Base-by-base conservation (phyloP, 1,140 invertebrate genomes). In the Ptiloglossa arizonensis region DNA sequence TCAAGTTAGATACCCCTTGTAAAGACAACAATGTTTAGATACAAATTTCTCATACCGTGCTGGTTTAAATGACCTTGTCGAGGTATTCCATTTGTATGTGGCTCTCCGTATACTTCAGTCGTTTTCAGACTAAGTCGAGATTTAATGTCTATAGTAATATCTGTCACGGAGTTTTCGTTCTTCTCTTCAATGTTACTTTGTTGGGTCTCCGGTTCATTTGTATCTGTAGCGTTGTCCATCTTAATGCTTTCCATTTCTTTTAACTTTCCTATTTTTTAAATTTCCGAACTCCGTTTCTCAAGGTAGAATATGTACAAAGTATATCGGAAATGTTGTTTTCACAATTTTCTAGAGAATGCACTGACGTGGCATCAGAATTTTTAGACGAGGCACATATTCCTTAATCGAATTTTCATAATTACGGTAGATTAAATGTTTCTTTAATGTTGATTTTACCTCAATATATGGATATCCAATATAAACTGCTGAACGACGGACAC, bases 351-450 rank as follows among this genome's bases (percentile, higher is more conserved):
- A 60, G 11, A 41, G 11, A 48, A 24, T 46, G 6, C 38, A 44
- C 56, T 56, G 9, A 24, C 63, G 60, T 72, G 63, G 56, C 82
- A 85, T 75, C 74, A 66, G 44, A 80, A 32, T 68, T 68, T 68
- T 83, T 79, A 86, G 52, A 54, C 68, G 54, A 63, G 71, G 50
- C 52, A 52, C 24, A 66, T 41, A n/a, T 8, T 46, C 83, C 90
- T 91, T 66, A 90, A 87, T 82, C 90, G 85, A 86, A 89, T 91
- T 90, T 92, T 90, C 90, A 91, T 91, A 83, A 86, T 91, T 91
- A 84, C 60, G 32, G 29, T 66, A n/a, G 62, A 67, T 22, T 44
- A 38, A 27, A 66, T 38, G 22, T 57, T 81, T 66, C 72, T 15
- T 32, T 27, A 11, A 22, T 56, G n/a, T 57, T 22, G n/a, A 79